Base-by-base conservation (phyloP, 2,888 invertebrate genomes). In the Rutpela maculata region DNA sequence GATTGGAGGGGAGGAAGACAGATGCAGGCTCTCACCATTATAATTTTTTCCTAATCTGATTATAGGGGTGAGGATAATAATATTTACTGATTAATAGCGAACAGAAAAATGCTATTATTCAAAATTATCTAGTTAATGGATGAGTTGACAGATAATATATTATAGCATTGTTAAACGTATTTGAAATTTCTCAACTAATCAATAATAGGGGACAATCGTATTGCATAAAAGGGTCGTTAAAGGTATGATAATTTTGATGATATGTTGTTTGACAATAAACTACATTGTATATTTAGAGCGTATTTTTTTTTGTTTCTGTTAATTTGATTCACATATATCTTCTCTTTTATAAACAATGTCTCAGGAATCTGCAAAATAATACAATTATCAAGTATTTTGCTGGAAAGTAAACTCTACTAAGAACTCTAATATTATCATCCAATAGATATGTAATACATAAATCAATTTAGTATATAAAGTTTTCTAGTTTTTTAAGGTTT, bases 11-110 rank as follows among this genome's bases (percentile, higher is more conserved):
- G 31, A 31, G 7, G 35, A 62, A 72, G 35, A 63, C 72, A 72
- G 62, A 72, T 72, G 72, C 19, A 59, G 22, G n/a, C 35, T 74
- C 74, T 43, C 74, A 74, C 74, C 74, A 66, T 74, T 74, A 74
- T 50, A 26, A 59, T 59, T 74, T 74, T 66, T 74, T 74, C 50
- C 60, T 43, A 67, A 74, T 67, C 22, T 19, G 67, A 74, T 74
- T 74, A 74, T 35, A 57, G 74, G 74, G 74, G 26, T 31, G 59
- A 19, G 59, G 22, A 50, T n/a, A 63, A 22, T 31, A 43, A 67
- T 67, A 50, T 43, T 18, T 59, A 59, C 35, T 67, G 67, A 74
- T 74, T 74, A 66, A 66, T 67, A 43, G 56, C 38, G 17, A 35
- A 17, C 43, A 66, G 66, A 35, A 57, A 57, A 59, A 66, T 66